Evolutionary conservation across 2,113 vertebrate species (phyloP).

Genomic region (Urocolius indicus): DNA sequence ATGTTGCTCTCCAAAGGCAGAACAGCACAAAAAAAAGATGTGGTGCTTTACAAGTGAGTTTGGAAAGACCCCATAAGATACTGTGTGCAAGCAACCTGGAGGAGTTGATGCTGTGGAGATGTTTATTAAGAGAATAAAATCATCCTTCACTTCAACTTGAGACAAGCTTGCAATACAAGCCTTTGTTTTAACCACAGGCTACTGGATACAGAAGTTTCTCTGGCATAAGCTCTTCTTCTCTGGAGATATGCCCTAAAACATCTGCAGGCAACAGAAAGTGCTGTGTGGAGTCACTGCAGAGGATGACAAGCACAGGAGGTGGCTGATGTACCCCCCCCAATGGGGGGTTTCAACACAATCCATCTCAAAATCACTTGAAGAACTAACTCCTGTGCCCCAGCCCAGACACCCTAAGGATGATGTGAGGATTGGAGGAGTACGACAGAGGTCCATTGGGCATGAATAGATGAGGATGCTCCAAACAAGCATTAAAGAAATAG

Average conservation of each 20-base stretch:
- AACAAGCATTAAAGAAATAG: not conserved
- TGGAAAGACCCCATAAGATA: not conserved
- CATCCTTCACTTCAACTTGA: not conserved
- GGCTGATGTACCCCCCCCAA: not conserved
- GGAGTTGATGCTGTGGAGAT: not conserved
- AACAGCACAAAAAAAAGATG: not conserved
- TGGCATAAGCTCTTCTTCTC: not conserved
- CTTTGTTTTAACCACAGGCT: not conserved
- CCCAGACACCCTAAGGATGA: accelerated
- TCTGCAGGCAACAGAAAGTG: not conserved
- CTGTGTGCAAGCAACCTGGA: not conserved
- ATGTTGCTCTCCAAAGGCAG: not conserved
- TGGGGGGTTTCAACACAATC: not conserved
- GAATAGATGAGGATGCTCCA: too few relatives aligned
- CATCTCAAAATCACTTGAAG: not conserved
- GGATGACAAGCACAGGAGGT: not conserved
- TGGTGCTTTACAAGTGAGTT: not conserved
- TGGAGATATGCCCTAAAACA: not conserved
- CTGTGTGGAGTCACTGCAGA: accelerated
- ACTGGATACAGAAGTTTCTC: not conserved
- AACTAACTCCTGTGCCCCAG: too few relatives aligned
- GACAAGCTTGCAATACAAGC: not conserved
- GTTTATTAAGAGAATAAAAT: not conserved
- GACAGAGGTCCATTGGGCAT: too few relatives aligned
- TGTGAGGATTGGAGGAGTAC: accelerated